phyloP scores from a whole-genome alignment of 1,140 invertebrate genomes.

The Argopecten irradians region DNA sequence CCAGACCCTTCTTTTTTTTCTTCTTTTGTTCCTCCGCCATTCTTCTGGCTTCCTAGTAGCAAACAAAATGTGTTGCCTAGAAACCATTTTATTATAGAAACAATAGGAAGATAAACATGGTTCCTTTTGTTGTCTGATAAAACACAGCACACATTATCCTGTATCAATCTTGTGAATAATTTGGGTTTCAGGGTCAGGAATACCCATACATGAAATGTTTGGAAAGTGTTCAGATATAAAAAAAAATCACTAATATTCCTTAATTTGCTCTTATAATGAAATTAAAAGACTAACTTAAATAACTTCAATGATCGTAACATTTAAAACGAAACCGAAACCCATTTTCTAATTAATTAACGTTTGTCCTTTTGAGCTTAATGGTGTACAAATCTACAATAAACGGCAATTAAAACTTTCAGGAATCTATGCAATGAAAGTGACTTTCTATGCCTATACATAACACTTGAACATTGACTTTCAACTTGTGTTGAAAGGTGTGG shows the following conservation, averaged over 20 bases:
- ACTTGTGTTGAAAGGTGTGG: too few relatives aligned
- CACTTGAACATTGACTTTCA: too few relatives aligned
- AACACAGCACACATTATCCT: background rate
- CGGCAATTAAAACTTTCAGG: too few relatives aligned
- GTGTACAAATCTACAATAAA: background rate
- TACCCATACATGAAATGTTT: background rate
- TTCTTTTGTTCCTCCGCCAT: constrained; percentile 71
- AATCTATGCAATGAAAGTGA: too few relatives aligned
- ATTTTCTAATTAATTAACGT: background rate
- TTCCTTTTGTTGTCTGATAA: background rate
- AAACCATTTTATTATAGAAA: constrained; percentile 13
- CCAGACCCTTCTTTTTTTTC: constrained; percentile 76
- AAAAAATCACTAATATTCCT: too few relatives aligned
- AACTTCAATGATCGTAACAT: background rate
- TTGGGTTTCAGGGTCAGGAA: background rate
- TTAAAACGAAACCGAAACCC: background rate
- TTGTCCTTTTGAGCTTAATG: too few relatives aligned
- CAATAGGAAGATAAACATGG: background rate
- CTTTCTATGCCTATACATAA: too few relatives aligned
- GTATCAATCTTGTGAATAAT: background rate
- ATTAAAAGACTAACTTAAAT: too few relatives aligned
- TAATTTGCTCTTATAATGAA: too few relatives aligned
- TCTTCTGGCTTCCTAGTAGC: constrained; percentile 55
- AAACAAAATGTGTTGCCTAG: constrained; percentile 22
- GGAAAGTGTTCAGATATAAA: background rate